These are phyloP conservation scores for Balanococcus diminutus DNA, from an alignment of 2,888 invertebrate genomes.

Conservation along the genomic window DNA sequence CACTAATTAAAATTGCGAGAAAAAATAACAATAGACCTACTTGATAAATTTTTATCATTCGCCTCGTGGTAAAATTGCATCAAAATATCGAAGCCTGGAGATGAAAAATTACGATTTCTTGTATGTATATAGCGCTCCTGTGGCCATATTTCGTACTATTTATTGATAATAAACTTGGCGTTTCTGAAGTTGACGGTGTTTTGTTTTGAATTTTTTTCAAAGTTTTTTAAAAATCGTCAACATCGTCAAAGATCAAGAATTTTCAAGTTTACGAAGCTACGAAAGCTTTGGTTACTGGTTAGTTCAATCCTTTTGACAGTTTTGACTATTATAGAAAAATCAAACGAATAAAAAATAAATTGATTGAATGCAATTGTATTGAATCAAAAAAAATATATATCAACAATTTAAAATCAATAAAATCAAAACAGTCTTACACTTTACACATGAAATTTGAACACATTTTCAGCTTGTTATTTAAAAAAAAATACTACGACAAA, in stretches of 20 bases:
- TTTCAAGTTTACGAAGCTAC: too few relatives aligned
- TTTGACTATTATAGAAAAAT: too few relatives aligned
- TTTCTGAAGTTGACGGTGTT: neutral
- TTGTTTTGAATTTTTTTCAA: neutral
- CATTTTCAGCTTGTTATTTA: neutral
- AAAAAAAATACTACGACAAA: neutral
- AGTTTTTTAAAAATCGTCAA: neutral
- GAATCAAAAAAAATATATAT: neutral
- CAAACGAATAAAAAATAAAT: too few relatives aligned
- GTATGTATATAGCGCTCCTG: neutral
- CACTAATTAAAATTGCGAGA: neutral
- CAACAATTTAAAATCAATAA: neutral
- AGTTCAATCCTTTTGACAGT: too few relatives aligned
- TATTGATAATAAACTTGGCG: neutral
- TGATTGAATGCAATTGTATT: neutral
- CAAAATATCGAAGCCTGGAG: neutral
- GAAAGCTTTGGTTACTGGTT: too few relatives aligned
- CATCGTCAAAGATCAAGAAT: too few relatives aligned
- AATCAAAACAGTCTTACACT: neutral
- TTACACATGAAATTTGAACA: neutral
- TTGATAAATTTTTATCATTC: conserved; percentile 29
- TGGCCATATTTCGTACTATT: neutral
- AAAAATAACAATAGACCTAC: neutral
- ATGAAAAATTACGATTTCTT: neutral
- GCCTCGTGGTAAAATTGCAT: neutral